A percentile compares a stretch with the other conserved stretches of the same genome.
phyloP scores from a whole-genome alignment of 2,888 invertebrate genomes.

The Sarcophaga caerulescens region DNA sequence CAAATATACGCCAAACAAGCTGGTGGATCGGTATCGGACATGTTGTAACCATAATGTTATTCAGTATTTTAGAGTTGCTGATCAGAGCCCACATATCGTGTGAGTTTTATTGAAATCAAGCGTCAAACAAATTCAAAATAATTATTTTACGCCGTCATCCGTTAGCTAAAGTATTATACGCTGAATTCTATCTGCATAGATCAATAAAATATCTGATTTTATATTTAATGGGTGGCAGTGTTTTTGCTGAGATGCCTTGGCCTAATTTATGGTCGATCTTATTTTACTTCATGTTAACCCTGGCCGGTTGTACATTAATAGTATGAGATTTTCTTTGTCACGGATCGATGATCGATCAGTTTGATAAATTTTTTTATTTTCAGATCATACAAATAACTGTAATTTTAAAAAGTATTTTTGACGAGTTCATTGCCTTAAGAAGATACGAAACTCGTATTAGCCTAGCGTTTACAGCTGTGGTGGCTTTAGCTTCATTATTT shows the following conservation, averaged over 20 bases:
- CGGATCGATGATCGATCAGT: neutral
- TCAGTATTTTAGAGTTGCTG: constrained; percentile 81
- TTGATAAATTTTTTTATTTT: neutral
- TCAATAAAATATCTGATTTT: constrained; percentile 40
- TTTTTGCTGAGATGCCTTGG: constrained; percentile 72
- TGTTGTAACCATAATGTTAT: constrained; percentile 77
- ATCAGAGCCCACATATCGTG: neutral
- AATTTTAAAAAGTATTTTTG: constrained; percentile 74
- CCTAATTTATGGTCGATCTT: constrained; percentile 87
- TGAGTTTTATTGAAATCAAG: neutral
- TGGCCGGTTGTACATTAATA: constrained; percentile 88
- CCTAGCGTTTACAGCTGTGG: constrained; percentile 63
- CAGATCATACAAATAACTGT: constrained; percentile 74
- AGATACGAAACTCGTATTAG: constrained; percentile 68
- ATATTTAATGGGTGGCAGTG: constrained; percentile 60
- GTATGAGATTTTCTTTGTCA: constrained; percentile 82
- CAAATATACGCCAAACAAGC: constrained; percentile 83
- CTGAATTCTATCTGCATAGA: neutral
- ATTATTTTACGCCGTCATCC: too few species aligned
- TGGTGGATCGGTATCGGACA: constrained; percentile 74
- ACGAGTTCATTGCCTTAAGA: constrained; percentile 75
- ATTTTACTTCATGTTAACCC: constrained; percentile 88
- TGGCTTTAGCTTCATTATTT: constrained; percentile 70
- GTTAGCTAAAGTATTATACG: neutral
- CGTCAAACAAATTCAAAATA: too few species aligned